Percentiles rank a stretch among this genome's conserved stretches.
Conservation (phyloP, 2,113 vertebrate species). For the Mohoua ochrocephala region DNA sequence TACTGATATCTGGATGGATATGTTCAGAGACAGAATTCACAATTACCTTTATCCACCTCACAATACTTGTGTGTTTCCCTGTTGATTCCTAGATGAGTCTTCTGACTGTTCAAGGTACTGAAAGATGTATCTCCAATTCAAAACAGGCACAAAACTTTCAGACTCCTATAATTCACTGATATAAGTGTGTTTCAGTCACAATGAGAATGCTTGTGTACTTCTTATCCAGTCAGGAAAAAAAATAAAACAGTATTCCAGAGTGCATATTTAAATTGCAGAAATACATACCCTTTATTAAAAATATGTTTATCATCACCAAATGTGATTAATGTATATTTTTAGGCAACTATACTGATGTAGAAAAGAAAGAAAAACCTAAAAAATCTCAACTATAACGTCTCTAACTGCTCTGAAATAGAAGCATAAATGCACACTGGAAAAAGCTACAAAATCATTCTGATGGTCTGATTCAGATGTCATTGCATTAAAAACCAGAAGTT, state of each 20-base stretch:
- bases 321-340: background rate
- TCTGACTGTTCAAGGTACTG: background rate
- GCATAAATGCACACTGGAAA: background rate
- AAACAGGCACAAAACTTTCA: background rate
- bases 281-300: background rate
- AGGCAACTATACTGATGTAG: background rate
- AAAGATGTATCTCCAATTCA: background rate
- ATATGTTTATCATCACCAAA: background rate
- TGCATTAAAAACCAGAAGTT: background rate
- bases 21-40: background rate
- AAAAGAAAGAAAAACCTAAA: background rate
- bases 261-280: background rate
- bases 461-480: background rate
- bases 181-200: background rate
- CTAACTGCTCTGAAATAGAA: background rate
- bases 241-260: background rate
- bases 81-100: background rate
- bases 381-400: background rate
- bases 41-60: background rate
- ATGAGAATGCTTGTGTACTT: background rate
- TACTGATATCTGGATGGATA: background rate
- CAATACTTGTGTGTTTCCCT: background rate
- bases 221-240: background rate
- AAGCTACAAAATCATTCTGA: background rate
- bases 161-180: background rate